Percentiles rank a stretch among this genome's conserved stretches.
These are phyloP conservation scores for Hypercompe scribonia DNA, from an alignment of 2,888 invertebrate genomes.

Conservation along the genomic window DNA sequence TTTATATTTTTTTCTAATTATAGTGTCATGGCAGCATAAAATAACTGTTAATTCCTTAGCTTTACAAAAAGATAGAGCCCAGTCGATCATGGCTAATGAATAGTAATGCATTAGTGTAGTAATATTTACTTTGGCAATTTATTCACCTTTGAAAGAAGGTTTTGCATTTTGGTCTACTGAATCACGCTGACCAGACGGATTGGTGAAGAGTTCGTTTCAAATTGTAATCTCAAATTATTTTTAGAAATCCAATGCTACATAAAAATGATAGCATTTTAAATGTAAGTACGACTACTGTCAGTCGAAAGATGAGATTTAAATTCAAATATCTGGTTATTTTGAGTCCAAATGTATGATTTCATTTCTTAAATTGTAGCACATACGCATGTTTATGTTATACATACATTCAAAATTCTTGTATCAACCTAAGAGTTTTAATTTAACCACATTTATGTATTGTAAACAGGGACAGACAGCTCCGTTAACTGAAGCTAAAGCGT, in stretches of 20 bases:
- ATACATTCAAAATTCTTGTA: not conserved
- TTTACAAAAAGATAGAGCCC: not conserved
- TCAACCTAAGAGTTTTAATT: not conserved
- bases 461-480: slow-evolving; percentile 22
- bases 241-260: not conserved
- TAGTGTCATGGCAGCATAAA: not conserved
- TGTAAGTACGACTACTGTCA: not conserved
- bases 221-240: too few relatives aligned
- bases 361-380: not conserved
- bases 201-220: too few relatives aligned
- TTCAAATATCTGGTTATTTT: not conserved
- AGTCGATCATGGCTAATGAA: too few relatives aligned
- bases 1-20: not conserved
- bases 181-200: too few relatives aligned
- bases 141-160: too few relatives aligned
- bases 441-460: not conserved
- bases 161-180: too few relatives aligned
- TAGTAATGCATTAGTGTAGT: too few relatives aligned
- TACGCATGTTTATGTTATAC: not conserved
- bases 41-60: not conserved
- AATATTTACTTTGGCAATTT: too few relatives aligned
- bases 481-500: slow-evolving; percentile 19
- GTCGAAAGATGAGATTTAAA: not conserved
- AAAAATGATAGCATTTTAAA: not conserved
- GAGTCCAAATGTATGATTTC: not conserved